A percentile compares a stretch with the other conserved stretches of the same genome.
phyloP scores from a whole-genome alignment of 2,797 vertebrate species.

The Hipposideros larvatus region DNA sequence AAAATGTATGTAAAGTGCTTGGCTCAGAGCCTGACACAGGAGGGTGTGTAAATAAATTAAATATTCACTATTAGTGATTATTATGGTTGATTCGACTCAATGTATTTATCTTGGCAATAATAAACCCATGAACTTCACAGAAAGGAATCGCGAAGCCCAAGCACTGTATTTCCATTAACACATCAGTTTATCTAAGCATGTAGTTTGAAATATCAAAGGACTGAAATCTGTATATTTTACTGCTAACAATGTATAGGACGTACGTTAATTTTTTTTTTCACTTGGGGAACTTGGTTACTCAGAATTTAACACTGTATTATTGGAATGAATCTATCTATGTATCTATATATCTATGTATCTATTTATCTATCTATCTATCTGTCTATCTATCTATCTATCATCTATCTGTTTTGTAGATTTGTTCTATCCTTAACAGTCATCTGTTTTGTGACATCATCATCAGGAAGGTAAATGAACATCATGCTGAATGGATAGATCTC shows the following conservation, averaged over 20 bases:
- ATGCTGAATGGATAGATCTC: neutral
- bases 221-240: neutral
- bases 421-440: neutral
- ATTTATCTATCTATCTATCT: neutral
- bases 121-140: neutral
- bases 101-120: slow-evolving; percentile 25
- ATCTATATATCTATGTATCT: neutral
- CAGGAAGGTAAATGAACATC: neutral
- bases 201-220: neutral
- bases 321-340: neutral
- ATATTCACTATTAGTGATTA: slow-evolving; percentile 8
- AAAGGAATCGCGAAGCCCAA: neutral
- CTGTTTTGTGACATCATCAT: neutral
- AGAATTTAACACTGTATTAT: neutral
- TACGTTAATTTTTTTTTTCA: neutral
- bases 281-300: neutral
- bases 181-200: neutral
- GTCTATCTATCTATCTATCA: neutral
- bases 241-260: neutral
- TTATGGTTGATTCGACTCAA: neutral
- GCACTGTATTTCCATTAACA: neutral
- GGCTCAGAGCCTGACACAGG: neutral
- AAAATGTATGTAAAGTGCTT: neutral
- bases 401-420: neutral
- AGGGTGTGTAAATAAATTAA: neutral